Evolutionary conservation across 2,113 vertebrate species (phyloP).

Genomic region (Larimichthys crocea): DNA sequence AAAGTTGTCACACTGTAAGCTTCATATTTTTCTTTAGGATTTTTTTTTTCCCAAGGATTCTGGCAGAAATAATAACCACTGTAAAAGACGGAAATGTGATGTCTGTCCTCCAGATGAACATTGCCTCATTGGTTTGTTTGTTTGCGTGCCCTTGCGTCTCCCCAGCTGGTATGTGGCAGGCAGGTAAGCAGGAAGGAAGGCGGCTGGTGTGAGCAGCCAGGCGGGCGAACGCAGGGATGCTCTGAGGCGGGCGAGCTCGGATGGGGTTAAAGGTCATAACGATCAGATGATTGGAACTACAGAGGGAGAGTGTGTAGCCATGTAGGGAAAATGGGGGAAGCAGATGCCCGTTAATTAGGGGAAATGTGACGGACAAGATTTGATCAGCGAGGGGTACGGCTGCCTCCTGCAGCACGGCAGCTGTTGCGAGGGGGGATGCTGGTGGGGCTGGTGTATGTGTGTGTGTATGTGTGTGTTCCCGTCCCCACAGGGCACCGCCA

Average conservation of each 20-base stretch:
- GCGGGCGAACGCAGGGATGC: constrained; percentile 23
- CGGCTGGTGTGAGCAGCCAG: constrained; percentile 13
- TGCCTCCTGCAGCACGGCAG: constrained; percentile 94
- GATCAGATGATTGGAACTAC: constrained; percentile 80
- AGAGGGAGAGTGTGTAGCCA: constrained; percentile 75
- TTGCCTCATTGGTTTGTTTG: constrained; percentile 60
- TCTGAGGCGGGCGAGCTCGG: constrained; percentile 42
- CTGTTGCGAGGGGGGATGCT: constrained; percentile 89
- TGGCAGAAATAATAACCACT: constrained; percentile 29
- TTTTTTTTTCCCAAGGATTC: constrained; percentile 13
- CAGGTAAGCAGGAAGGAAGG: constrained; percentile 43
- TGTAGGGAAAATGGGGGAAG: constrained; percentile 90
- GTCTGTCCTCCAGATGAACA: constrained; percentile 54
- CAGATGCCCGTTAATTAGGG: constrained; percentile 99
- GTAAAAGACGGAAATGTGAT: constrained; percentile 29
- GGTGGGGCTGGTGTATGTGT: constrained; percentile 60
- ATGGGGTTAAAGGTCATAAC: constrained; percentile 79
- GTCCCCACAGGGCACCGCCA: constrained; percentile 81
- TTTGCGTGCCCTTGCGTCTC: constrained; percentile 57
- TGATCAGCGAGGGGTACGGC: constrained; percentile 92
- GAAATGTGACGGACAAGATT: constrained; percentile 99
- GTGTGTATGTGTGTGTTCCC: constrained; percentile 40
- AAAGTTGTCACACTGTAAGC: constrained; percentile 30
- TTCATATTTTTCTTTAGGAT: constrained; percentile 4
- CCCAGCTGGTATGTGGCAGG: constrained; percentile 50